Percentiles rank a stretch among this genome's conserved stretches.
Evolutionary conservation across 2,797 vertebrate species (phyloP).

Genomic region (Galagoides demidoff): DNA sequence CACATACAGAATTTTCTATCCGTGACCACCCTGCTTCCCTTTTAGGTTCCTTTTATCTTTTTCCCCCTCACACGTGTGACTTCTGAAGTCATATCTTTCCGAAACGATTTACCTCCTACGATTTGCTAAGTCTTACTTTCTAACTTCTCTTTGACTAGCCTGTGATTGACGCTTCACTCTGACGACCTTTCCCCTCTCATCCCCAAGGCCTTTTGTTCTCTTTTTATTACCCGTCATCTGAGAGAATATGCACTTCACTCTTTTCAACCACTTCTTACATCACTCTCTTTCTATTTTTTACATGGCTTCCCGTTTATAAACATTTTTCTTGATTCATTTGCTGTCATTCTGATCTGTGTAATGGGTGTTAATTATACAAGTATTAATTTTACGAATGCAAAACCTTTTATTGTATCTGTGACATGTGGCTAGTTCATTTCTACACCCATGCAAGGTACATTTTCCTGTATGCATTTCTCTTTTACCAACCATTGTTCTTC

Average conservation of each 20-base stretch:
- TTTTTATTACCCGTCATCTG: slow-evolving; percentile 25
- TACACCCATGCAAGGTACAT: not conserved
- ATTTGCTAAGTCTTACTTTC: slow-evolving; percentile 22
- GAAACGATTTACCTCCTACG: not conserved
- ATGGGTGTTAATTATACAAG: not conserved
- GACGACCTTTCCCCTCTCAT: not conserved
- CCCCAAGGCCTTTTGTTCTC: not conserved
- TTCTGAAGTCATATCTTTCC: not conserved
- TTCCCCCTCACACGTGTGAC: not conserved
- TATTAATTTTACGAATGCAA: not conserved
- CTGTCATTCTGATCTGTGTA: not conserved
- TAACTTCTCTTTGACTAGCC: slow-evolving; percentile 1
- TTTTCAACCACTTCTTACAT: slow-evolving; percentile 23
- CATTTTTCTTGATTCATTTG: not conserved
- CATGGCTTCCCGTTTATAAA: not conserved
- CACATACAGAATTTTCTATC: not conserved
- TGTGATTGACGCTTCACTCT: not conserved
- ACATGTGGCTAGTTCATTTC: not conserved
- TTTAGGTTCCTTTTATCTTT: slow-evolving; percentile 24
- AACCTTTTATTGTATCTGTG: slow-evolving; percentile 7
- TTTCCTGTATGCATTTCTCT: slow-evolving; percentile 8
- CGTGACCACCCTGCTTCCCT: not conserved
- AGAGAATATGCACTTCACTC: slow-evolving; percentile 25
- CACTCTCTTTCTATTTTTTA: not conserved
- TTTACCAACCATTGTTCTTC: not conserved